These are phyloP conservation scores for Nudaria mundana DNA, from an alignment of 2,888 invertebrate species.

Conservation along the genomic window DNA sequence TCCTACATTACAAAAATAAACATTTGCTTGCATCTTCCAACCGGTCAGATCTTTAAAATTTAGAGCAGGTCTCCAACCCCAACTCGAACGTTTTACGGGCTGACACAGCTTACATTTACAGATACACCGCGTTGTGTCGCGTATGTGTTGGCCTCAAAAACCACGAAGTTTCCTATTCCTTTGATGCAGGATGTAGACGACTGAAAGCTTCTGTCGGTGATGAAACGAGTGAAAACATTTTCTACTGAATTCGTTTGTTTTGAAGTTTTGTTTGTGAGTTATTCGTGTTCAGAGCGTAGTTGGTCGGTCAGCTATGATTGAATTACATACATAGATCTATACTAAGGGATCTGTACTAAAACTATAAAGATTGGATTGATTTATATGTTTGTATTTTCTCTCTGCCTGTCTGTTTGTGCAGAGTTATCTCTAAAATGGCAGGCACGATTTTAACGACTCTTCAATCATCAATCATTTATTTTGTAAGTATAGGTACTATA, in stretches of 20 bases:
- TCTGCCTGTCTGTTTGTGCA: no score
- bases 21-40: constrained; percentile 36
- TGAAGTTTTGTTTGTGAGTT: not conserved
- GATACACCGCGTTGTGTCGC: constrained; percentile 25
- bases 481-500: no score
- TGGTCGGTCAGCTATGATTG: no score
- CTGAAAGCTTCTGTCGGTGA: constrained; percentile 1
- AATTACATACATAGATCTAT: no score
- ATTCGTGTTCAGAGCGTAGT: no score
- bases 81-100: constrained; percentile 37
- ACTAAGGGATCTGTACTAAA: no score
- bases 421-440: no score
- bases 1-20: constrained; percentile 15
- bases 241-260: constrained; percentile 1
- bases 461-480: no score
- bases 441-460: no score
- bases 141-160: constrained; percentile 29
- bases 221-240: constrained; percentile 1
- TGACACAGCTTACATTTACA: constrained; percentile 37
- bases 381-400: no score
- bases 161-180: constrained; percentile 23
- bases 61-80: constrained; percentile 33
- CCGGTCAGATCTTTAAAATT: constrained; percentile 44
- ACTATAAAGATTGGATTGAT: no score
- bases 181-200: constrained; percentile 15